Base-by-base conservation (phyloP, 1,140 invertebrate genomes). In the Saccostrea echinata region DNA sequence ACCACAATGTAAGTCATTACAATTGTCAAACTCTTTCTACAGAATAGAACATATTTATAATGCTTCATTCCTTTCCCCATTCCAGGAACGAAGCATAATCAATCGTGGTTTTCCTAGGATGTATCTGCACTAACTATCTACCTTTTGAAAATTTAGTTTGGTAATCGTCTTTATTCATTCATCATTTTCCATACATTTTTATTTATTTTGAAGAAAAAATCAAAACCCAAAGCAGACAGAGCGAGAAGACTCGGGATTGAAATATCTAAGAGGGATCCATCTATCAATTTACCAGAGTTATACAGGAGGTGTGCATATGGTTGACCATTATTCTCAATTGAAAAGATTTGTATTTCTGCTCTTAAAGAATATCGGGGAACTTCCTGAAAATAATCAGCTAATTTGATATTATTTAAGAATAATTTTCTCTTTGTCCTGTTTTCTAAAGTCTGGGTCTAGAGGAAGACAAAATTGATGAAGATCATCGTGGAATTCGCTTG, bases 191-290 rank as follows among this genome's bases (percentile, higher is more conserved):
- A n/a, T n/a, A n/a, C n/a, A n/a, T 9, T 43, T 61, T 61, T 21
- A 21, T 61, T 61, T 2, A 86, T 64, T 53, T 86, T 81, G 16
- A 57, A 96, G 94, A 96, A 96, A 88, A 96, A 96, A 92, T 95
- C 96, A 88, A 92, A 94, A 35, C 97, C 97, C 93, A 94, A 96
- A 88, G 95, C 96, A 92, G 96, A 97, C 91, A 95, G 97, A 92
- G 97, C 97, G 0, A 96, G 96, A 91, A 95, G 97, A 90, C 97
- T 97, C 96, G 96, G 96, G 1, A 91, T 97, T 55, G 95, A 96
- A 92, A 94, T 95, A 4, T 95, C 96, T 88, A 94, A 94, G 71
- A 95, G 95, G 90, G 94, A 94, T 88, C 94, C 95, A 33, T 94
- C 94, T n/a, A 95, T 96, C 86, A 95, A 97, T 94, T 95, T 97